phyloP scores from a whole-genome alignment of 64 coral and sea anemone genomes.

The Actinia equina region DNA sequence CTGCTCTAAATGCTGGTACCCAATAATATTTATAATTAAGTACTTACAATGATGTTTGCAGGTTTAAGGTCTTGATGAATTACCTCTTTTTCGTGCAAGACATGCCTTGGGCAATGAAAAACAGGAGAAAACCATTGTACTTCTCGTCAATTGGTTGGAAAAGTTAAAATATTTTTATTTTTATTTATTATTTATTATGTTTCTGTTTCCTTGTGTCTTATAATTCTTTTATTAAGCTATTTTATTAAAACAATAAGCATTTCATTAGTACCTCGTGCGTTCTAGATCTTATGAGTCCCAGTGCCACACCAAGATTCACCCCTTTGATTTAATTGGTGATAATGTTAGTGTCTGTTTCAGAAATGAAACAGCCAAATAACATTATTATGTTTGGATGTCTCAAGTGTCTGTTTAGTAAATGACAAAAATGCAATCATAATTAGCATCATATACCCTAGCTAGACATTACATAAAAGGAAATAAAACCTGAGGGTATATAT shows the following conservation, averaged over 20 bases:
- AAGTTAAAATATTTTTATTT: not conserved
- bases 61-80: slow-evolving; percentile 49
- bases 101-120: slow-evolving; percentile 23
- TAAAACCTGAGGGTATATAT: not conserved
- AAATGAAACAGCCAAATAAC: not conserved
- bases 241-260: not conserved
- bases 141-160: not conserved
- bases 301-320: not conserved
- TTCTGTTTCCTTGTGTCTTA: not conserved
- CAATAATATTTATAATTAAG: not conserved
- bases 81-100: slow-evolving; percentile 21
- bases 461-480: not conserved
- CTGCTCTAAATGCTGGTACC: not conserved
- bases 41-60: slow-evolving; percentile 44
- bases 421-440: not conserved
- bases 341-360: slow-evolving; percentile 1
- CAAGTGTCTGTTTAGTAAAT: not conserved
- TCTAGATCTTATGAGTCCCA: not conserved
- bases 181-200: too few species aligned
- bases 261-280: not conserved
- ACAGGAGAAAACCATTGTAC: slow-evolving; percentile 31
- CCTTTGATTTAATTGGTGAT: slow-evolving; percentile 18
- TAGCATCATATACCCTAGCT: too few species aligned
- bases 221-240: not conserved
- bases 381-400: slow-evolving; percentile 23